These are phyloP conservation scores for Drosophila arawakana DNA, from an alignment of 1,140 invertebrate genomes.

Conservation along the genomic window DNA sequence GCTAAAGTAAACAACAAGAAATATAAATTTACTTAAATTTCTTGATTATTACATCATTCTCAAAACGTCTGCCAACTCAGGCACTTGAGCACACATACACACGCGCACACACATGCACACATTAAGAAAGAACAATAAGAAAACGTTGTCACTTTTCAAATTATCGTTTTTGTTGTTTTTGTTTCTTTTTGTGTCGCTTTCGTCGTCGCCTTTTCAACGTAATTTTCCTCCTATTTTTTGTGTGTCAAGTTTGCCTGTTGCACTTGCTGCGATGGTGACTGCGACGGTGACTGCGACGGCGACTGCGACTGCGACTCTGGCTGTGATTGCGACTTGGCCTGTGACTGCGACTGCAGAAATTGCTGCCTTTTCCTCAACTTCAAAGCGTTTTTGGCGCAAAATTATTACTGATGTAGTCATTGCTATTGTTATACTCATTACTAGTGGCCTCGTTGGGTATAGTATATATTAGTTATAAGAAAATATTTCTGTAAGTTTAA, in stretches of 20 bases:
- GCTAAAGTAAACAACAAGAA: background rate
- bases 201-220: slow-evolving; percentile 23
- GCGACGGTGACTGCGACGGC: background rate
- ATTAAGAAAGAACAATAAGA: background rate
- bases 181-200: background rate
- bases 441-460: too few species aligned
- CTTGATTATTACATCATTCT: background rate
- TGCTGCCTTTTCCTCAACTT: background rate
- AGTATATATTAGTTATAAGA: too few species aligned
- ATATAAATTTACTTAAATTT: background rate
- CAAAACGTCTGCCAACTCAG: background rate
- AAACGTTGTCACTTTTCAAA: slow-evolving; percentile 8
- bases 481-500: too few species aligned
- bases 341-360: background rate
- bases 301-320: background rate
- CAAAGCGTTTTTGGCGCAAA: slow-evolving; percentile 15
- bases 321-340: background rate
- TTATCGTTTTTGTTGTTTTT: background rate
- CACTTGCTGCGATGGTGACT: slow-evolving; percentile 21
- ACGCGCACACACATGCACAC: background rate
- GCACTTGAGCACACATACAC: slow-evolving; percentile 1
- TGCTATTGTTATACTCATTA: slow-evolving; percentile 20
- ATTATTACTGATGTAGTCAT: slow-evolving; percentile 39
- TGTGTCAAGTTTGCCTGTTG: slow-evolving; percentile 74
- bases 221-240: slow-evolving; percentile 13